Evolutionary conservation across 2,797 vertebrate genomes (phyloP), one percentile per base, ranked within the genome.

Genomic region (Pempheris klunzingeri): DNA sequence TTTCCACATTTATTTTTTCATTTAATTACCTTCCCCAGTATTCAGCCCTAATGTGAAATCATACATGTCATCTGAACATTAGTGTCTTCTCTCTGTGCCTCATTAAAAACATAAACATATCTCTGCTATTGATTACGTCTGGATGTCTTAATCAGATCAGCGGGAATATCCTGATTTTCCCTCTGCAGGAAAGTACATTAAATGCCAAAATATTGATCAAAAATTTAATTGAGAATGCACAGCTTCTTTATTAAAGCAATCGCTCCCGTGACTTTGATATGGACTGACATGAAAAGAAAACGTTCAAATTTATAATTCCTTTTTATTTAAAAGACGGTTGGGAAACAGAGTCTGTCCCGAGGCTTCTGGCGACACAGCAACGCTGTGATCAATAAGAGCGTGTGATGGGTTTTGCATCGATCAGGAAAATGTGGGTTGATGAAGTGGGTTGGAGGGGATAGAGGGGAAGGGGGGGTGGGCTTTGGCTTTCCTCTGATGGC

Each of bases 381-480:
- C 59, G 63, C 89, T 72, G 77, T 90, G 89, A 94, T 93, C 92
- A 93, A 92, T 94, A 93, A 82, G 80, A 89, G 91, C 32, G 74
- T 88, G 91, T 92, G 92, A 94, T 93, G 93, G 93, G 88, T 93
- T 94, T 93, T 87, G 86, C 89, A 94, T 93, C 84, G 93, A 94
- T 94, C 85, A 87, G 88, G 83, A 92, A 90, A 92, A 93, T 90
- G 92, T 91, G 90, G 93, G 92, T 92, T 94, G 92, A 94, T 94
- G 90, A 92, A 93, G 89, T 88, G 84, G 88, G 86, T 72, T 89
- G 84, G 76, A 63, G 77, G 65, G 68, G 62, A 57, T 4, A 22
- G 50, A 6, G 30, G 43, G 59, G 10, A 32, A 11, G 9, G 10
- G 1, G 12, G 12, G 28, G 60, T 34, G 41, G 32, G n/a, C 34